Base-by-base conservation (phyloP, 2,113 vertebrate genomes). In the Callocephalon fimbriatum region DNA sequence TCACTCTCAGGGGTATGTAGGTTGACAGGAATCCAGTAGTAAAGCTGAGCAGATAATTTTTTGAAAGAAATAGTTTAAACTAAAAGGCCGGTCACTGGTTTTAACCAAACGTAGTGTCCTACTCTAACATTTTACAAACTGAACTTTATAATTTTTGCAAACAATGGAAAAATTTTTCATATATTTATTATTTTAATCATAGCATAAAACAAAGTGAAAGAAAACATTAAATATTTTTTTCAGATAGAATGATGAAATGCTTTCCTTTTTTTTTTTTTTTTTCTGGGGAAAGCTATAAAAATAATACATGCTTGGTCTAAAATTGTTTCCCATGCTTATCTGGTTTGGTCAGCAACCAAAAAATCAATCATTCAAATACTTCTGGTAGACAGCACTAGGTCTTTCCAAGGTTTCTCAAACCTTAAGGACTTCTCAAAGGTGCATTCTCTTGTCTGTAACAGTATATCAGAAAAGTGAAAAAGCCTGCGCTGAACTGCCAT, bases 291-390 rank as follows among this genome's bases (percentile, higher is more conserved):
- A 90, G 44, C 31, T 92, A 70, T 50, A 73, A 86, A 78, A 88
- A 51, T 35, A 59, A 14, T 70, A 37, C 47, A 40, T 29, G 21
- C 73, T 63, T 32, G 27, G 23, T 76, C 23, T 81, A 54, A 88
- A 77, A 54, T 67, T 77, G 25, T 71, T 91, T 95, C 67, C 50
- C 27, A 19, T 61, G 56, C 53, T 91, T 92, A 86, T 78, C 76
- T 91, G 47, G 20, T 71, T 93, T 94, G 68, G 61, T 74, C 42
- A 50, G 56, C 42, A 86, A 71, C 65, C 63, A 81, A 66, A 74
- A 51, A 27, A 38, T 40, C 68, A 80, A 12, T 84, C 29, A 47
- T 77, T 83, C 67, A 59, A 0, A 50, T 66, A 74, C 13, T 89
- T 87, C 40, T 45, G 23, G 13, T 47, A 77, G 63, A 50, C 26